Percentiles rank a stretch among this genome's conserved stretches.
These are phyloP conservation scores for Chymomyza caudatula DNA, from an alignment of 2,888 invertebrate genomes.

Conservation along the genomic window DNA sequence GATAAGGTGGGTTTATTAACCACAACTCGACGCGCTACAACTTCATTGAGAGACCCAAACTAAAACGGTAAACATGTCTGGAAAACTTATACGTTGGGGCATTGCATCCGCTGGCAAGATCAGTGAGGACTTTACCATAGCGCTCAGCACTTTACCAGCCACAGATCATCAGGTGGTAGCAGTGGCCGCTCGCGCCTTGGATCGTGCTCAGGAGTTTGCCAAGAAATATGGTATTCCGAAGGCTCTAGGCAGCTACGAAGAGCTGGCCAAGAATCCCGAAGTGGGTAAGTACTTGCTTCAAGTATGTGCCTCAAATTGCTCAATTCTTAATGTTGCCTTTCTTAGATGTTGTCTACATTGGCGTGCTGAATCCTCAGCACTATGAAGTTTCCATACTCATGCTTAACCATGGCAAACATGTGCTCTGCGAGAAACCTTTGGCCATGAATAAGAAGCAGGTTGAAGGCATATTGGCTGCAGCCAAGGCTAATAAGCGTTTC, in stretches of 20 bases:
- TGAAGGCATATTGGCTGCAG: slow-evolving; percentile 83
- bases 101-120: slow-evolving; percentile 92
- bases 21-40: background rate
- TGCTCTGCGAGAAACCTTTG: slow-evolving; percentile 94
- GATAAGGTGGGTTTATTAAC: background rate
- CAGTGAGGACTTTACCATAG: slow-evolving; percentile 89
- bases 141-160: slow-evolving; percentile 82
- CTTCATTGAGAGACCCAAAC: slow-evolving; percentile 28
- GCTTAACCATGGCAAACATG: slow-evolving; percentile 89
- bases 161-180: slow-evolving; percentile 86
- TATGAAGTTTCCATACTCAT: slow-evolving; percentile 84
- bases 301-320: background rate
- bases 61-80: slow-evolving; percentile 33
- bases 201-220: slow-evolving; percentile 88
- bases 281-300: slow-evolving; percentile 84
- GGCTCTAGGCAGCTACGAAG: slow-evolving; percentile 87
- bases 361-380: slow-evolving; percentile 87
- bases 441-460: slow-evolving; percentile 88
- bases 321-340: background rate
- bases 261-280: slow-evolving; percentile 85
- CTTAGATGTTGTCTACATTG: slow-evolving; percentile 91
- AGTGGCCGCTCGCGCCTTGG: slow-evolving; percentile 86
- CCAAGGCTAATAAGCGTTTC: slow-evolving; percentile 85
- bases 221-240: slow-evolving; percentile 84
- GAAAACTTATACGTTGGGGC: slow-evolving; percentile 84